Conservation (phyloP, 2,888 invertebrate species). For the Pseudeuparius sepicola region DNA sequence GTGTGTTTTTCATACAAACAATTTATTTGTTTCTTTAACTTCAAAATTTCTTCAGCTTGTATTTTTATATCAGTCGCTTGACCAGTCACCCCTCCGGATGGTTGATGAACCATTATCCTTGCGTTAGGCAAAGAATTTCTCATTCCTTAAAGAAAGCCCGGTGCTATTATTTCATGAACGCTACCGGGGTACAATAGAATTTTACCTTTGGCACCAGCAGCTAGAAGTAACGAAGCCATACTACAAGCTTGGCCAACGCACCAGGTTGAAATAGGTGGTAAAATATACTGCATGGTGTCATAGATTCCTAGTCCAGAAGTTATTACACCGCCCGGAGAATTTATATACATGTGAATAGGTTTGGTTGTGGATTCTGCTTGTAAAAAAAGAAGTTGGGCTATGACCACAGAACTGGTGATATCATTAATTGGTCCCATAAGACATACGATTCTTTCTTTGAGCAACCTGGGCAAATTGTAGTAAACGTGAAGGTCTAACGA, state of each 20-base stretch:
- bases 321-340: constrained; percentile 86
- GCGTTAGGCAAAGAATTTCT: constrained; percentile 92
- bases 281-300: constrained; percentile 97
- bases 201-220: constrained; percentile 62
- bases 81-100: constrained; percentile 78
- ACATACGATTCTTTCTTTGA: constrained; percentile 94
- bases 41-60: constrained; percentile 92
- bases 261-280: constrained; percentile 92
- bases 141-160: constrained; percentile 65
- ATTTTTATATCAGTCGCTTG: constrained; percentile 97
- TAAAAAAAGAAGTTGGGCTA: constrained; percentile 90
- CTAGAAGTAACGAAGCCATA: constrained; percentile 88
- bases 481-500: constrained; percentile 22
- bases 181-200: constrained; percentile 4
- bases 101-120: constrained; percentile 95
- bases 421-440: constrained; percentile 94
- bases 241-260: constrained; percentile 91
- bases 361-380: constrained; percentile 87
- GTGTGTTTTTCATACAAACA: constrained; percentile 75
- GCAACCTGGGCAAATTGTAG: too few species aligned
- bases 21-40: constrained; percentile 82
- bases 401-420: constrained; percentile 79
- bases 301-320: constrained; percentile 95
- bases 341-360: constrained; percentile 95
- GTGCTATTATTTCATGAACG: too few species aligned